These are phyloP conservation scores for Bufotes viridis DNA, from an alignment of 2,797 vertebrate genomes.

Conservation along the genomic window DNA sequence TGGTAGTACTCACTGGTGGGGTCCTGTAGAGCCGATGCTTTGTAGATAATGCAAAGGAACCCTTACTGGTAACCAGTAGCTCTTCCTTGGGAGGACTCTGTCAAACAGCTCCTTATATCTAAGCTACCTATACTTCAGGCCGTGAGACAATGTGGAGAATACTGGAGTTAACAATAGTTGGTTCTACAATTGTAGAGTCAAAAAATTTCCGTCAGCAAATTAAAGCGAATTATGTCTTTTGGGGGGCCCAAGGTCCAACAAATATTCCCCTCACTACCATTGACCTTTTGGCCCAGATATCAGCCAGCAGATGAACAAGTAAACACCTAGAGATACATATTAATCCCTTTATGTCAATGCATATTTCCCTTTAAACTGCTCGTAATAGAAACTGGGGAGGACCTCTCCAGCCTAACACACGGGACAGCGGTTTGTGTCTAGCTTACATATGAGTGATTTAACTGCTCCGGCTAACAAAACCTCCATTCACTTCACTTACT, in stretches of 20 bases:
- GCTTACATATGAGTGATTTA: constrained; percentile 31
- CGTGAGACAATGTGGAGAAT: neutral
- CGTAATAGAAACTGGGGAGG: neutral
- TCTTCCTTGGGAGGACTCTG: neutral
- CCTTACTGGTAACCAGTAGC: neutral
- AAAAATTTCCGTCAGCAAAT: neutral
- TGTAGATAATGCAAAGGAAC: neutral
- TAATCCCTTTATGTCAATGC: neutral
- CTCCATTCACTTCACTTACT: constrained; percentile 33
- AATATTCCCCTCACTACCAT: neutral
- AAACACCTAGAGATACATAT: neutral
- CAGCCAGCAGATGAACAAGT: neutral
- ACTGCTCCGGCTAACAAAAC: constrained; percentile 43
- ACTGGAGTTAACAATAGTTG: neutral
- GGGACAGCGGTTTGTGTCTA: constrained; percentile 42
- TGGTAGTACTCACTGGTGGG: neutral
- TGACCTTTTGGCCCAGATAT: neutral
- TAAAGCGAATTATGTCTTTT: no score
- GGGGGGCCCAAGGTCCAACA: no score
- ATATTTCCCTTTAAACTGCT: constrained; percentile 11
- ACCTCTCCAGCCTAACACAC: neutral
- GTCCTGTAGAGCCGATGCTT: no score
- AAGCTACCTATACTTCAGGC: neutral
- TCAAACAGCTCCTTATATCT: neutral
- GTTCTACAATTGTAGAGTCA: neutral